Base-by-base conservation (phyloP, 2,888 invertebrate species). In the Hoplodrina ambigua region DNA sequence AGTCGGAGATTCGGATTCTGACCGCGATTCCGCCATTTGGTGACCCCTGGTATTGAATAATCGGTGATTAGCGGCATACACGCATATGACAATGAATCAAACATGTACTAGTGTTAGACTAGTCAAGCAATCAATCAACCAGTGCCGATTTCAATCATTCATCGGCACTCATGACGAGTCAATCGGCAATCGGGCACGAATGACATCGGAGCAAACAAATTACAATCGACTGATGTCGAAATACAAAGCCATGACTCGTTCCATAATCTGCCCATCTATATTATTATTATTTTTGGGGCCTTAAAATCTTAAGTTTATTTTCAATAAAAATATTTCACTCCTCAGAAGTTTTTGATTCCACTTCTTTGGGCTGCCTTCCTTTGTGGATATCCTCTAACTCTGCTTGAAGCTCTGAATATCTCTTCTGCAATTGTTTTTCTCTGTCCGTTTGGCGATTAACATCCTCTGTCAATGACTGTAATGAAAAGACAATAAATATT, bases 361-460 rank as follows among this genome's bases (percentile, higher is more conserved):
- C 56, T 67, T 88, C 90, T 71, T 85, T 90, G 13, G 82, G 78
- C 49, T 88, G 89, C 67, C 87, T 88, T 33, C 88, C 87, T 82
- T 94, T 94, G 70, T 94, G 93, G 2, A 95, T 82, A 8, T 95
- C 95, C 84, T 96, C 96, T 11, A 97, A 85, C 83, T 97, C 96
- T 4, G 97, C 96, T 81, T 97, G 97, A 0, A 99, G 95, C 76
- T 97, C 97, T 0, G 97, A 97, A 90, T 98, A 99, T 84, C 97
- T 97, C 75, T 97, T 96, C 94, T 99, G 99, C 60, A 99, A 94
- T 70, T 97, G 97, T 85, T 97, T 98, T 91, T 99, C 99, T 68
- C 99, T 96, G 79, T 99, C 98, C 86, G 97, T 98, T 95, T 99
- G 99, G 66, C 99, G 96, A 74, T 97, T 98, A 1, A 99, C 99